Percentiles rank a stretch among this genome's conserved stretches.
Evolutionary conservation across 1,140 invertebrate species (phyloP).

Genomic region (Camponotus floridanus): DNA sequence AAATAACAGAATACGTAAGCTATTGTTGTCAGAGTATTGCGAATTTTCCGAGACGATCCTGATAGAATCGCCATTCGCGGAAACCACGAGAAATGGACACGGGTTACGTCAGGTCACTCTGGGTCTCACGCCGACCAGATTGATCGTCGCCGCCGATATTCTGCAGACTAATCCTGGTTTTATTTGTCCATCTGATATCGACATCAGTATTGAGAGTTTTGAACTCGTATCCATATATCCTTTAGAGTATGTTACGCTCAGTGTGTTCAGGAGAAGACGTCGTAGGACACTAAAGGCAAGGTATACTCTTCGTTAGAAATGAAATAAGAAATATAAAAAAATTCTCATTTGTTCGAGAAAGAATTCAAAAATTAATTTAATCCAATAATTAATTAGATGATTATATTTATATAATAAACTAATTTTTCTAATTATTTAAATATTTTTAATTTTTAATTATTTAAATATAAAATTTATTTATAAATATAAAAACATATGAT

Average conservation of each 20-base stretch:
- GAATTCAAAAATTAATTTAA: too few species aligned
- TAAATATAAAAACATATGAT: too few species aligned
- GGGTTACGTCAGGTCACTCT: slow-evolving; percentile 87
- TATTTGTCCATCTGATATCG: slow-evolving; percentile 80
- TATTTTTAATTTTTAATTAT: too few species aligned
- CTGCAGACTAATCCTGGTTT: slow-evolving; percentile 78
- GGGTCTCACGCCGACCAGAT: slow-evolving; percentile 87
- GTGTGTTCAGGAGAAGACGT: slow-evolving; percentile 86
- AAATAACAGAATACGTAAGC: slow-evolving; percentile 86
- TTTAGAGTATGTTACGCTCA: slow-evolving; percentile 86
- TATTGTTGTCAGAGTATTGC: slow-evolving; percentile 87
- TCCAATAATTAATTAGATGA: too few species aligned
- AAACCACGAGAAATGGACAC: slow-evolving; percentile 87
- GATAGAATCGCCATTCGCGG: slow-evolving; percentile 88
- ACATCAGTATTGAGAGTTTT: slow-evolving; percentile 87
- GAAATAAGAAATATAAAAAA: slow-evolving; percentile 5
- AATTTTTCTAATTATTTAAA: too few species aligned
- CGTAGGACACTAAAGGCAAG: slow-evolving; percentile 87
- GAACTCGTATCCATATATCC: slow-evolving; percentile 88
- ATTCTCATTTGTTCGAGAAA: background rate
- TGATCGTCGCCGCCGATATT: slow-evolving; percentile 87
- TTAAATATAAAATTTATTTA: too few species aligned
- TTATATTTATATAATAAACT: too few species aligned
- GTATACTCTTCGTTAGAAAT: slow-evolving; percentile 77
- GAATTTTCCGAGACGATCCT: slow-evolving; percentile 87